Conservation (phyloP, 2,113 vertebrate species). For the Apteryx owenii region DNA sequence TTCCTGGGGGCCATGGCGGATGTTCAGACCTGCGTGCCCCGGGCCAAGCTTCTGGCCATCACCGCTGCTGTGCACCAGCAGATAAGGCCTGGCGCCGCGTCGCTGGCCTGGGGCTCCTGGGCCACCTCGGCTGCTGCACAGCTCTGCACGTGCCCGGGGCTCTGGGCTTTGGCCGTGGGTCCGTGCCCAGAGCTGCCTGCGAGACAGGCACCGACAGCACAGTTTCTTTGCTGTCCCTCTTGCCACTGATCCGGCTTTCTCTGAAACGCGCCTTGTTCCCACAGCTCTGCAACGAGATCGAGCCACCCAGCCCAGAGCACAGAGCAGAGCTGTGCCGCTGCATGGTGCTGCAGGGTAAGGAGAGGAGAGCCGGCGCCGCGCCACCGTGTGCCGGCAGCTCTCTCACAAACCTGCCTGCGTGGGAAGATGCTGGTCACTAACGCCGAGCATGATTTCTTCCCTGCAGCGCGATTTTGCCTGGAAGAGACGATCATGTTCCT, state of each 20-base stretch:
- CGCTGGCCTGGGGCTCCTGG: background rate
- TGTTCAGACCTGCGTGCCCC: background rate
- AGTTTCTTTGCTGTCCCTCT: background rate
- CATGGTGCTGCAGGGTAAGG: background rate
- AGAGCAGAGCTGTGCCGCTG: background rate
- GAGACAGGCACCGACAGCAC: background rate
- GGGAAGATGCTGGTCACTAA: background rate
- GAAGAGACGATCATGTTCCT: background rate
- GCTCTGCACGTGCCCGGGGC: no score
- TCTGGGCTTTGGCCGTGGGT: background rate
- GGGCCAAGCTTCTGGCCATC: background rate
- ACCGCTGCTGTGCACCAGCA: background rate
- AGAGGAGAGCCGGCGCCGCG: background rate
- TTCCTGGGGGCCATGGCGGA: background rate
- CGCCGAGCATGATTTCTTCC: background rate
- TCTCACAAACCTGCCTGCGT: background rate
- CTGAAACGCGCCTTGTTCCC: background rate
- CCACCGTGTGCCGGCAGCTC: background rate
- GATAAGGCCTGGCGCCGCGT: background rate
- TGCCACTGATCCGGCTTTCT: background rate
- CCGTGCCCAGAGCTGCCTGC: background rate
- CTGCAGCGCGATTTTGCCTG: rapidly evolving
- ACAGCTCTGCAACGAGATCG: background rate
- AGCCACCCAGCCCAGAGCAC: background rate
- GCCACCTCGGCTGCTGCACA: background rate